Percentiles rank a stretch among this genome's conserved stretches.
Conservation (phyloP, 2,797 vertebrate genomes). For the Heteromormyrus szaboi region DNA sequence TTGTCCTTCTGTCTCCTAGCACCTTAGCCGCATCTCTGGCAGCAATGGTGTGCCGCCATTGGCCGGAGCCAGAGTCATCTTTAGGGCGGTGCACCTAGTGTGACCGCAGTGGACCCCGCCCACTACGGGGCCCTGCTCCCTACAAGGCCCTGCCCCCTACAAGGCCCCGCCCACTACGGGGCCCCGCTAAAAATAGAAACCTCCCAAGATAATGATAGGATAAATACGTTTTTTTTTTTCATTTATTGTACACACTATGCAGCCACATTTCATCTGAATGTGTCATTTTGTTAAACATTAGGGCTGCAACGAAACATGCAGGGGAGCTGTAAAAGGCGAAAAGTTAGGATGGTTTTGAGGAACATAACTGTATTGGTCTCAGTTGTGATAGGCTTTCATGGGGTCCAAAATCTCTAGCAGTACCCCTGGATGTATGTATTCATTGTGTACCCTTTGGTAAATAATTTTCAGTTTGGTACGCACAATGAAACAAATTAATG, state of each 20-base stretch:
- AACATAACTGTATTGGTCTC: too few species aligned
- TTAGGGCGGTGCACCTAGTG: background rate
- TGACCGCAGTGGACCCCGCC: background rate
- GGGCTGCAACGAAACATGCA: background rate
- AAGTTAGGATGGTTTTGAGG: background rate
- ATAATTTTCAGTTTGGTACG: background rate
- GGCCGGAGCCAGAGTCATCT: background rate
- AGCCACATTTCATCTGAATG: background rate
- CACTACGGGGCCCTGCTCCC: background rate
- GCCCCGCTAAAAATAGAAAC: background rate
- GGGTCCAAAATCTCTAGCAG: background rate
- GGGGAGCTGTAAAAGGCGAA: background rate
- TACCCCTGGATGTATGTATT: background rate
- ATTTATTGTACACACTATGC: background rate
- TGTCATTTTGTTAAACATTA: background rate
- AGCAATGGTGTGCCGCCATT: background rate
- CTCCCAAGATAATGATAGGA: background rate
- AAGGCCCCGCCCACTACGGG: background rate
- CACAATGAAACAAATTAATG: background rate
- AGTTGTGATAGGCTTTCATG: background rate
- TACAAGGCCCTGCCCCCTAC: background rate
- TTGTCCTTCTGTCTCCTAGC: background rate
- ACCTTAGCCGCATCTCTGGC: background rate
- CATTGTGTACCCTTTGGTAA: background rate
- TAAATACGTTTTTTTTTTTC: background rate